These are phyloP conservation scores for Chauna torquata DNA, from an alignment of 2,113 vertebrate species.

Conservation along the genomic window DNA sequence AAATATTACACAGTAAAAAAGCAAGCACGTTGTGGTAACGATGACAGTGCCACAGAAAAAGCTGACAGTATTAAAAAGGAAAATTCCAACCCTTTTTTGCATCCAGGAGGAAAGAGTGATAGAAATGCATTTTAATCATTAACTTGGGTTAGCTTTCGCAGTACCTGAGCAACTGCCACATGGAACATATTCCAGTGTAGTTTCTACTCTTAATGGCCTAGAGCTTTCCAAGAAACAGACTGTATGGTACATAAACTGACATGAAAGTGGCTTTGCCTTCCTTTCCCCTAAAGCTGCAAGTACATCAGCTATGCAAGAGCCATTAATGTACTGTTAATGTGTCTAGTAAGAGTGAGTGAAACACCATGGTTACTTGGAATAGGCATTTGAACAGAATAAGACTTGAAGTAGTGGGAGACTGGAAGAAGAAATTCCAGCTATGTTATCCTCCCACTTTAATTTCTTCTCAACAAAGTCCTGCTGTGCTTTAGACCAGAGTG, in stretches of 20 bases:
- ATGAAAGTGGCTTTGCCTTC: constrained; percentile 53
- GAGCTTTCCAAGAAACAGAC: constrained; percentile 50
- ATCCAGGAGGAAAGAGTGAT: not conserved
- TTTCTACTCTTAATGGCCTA: constrained; percentile 38
- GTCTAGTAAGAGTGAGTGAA: constrained; percentile 33
- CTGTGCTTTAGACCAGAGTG: constrained; percentile 8
- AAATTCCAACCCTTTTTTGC: not conserved
- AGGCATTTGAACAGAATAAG: constrained; percentile 15
- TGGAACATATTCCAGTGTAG: constrained; percentile 30
- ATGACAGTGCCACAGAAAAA: not conserved
- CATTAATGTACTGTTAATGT: constrained; percentile 31
- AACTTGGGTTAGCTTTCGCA: constrained; percentile 45
- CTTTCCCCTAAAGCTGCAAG: constrained; percentile 40
- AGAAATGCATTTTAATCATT: constrained; percentile 57
- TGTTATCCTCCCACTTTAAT: constrained; percentile 52
- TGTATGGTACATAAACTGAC: constrained; percentile 40
- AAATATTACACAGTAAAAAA: not conserved
- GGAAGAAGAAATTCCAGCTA: constrained; percentile 60
- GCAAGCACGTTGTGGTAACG: not conserved
- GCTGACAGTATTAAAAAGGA: not conserved
- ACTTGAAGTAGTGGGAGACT: constrained; percentile 25
- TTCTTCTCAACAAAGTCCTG: constrained; percentile 51
- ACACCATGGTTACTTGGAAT: not conserved
- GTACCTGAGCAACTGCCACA: constrained; percentile 60
- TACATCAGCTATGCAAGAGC: constrained; percentile 15